Evolutionary conservation across 2,797 vertebrate genomes (phyloP), one percentile per base, ranked within the genome.

Genomic region (Aselliscus stoliczkanus): DNA sequence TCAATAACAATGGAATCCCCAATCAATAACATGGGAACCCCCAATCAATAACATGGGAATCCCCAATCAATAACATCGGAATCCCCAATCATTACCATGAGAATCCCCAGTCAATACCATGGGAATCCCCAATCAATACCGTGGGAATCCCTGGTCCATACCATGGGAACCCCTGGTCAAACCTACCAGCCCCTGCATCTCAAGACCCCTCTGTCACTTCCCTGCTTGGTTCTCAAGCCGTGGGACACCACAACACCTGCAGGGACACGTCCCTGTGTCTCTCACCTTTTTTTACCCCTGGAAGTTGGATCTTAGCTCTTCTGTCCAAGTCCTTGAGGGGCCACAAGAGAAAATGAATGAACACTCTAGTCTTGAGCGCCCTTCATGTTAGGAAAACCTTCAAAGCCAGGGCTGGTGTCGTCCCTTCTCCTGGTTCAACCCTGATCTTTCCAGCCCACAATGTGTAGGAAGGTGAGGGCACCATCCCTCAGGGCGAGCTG

Each of bases 401-500:
- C 37, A 20, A 54, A 64, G 54, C 17, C 9, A 0, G 2, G 4
- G 12, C 5, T 1, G 18, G 31, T 44, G 1, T 7, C 17, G 50
- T 23, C 14, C 72, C 1, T 5, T 17, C 31, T 52, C 12, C 12
- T 18, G 25, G 37, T 10, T 67, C 0, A 0, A 5, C 11, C 4
- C 62, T 5, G 17, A 82, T 15, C 8, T 11, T 67, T 31, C n/a
- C 15, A n/a, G 47, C 13, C 31, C 58, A 6, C 13, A 17, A 10
- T 6, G 9, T 42, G 2, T 7, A 7, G 34, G 10, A 37, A 7
- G 8, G 4, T 0, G 12, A n/a, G 42, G 1, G 13, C 4, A 34
- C 3, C 8, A 31, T 54, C n/a, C 86, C 88, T 86, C 81, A 1
- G 23, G 34, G 52, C 23, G 50, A 75, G 93, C 25, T 9, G 21